Base-by-base conservation (phyloP, 2,797 vertebrate species). In the Epinephelus coioides region DNA sequence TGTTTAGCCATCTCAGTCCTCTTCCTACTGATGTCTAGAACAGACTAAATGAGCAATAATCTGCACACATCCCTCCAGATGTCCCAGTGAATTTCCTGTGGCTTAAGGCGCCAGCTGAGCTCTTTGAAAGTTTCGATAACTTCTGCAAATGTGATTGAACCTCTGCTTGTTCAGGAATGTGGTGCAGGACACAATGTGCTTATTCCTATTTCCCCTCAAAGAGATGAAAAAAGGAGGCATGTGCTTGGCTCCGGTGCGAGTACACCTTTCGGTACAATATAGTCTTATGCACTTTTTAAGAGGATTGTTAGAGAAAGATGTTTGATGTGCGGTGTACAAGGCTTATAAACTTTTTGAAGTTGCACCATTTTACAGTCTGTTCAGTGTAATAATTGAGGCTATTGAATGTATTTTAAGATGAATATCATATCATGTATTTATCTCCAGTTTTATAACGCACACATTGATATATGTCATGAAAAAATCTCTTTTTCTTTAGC, bases 91-190 rank as follows among this genome's bases (percentile, higher is more conserved):
- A 96, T 96, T 96, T 96, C 95, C 95, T 95, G 95, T 90, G 91
- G 95, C 93, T 96, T 96, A 95, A 91, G 91, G 93, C 88, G 30
- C 88, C 94, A 94, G 94, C 93, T 89, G 91, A 94, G 93, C 86
- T 90, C 94, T 95, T 96, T 95, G 93, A 94, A 95, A 94, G 92
- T 95, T 95, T 93, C 91, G 94, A 95, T 95, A 96, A 95, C 93
- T 95, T 94, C 94, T 94, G 88, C 91, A 94, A 94, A 94, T 94
- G 92, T 93, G 94, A 95, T 92, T 95, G 92, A 95, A 91, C 85
- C 87, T 86, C 82, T 92, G 89, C 92, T 91, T 89, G 73, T 93
- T 88, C 86, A 93, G 89, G 94, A 96, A 95, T 95, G 93, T 87
- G 69, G 87, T 79, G 80, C 76, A 69, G 79, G 72, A 88, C 85